phyloP scores from a whole-genome alignment of 2,888 invertebrate genomes.

The Hypolimnas misippus region DNA sequence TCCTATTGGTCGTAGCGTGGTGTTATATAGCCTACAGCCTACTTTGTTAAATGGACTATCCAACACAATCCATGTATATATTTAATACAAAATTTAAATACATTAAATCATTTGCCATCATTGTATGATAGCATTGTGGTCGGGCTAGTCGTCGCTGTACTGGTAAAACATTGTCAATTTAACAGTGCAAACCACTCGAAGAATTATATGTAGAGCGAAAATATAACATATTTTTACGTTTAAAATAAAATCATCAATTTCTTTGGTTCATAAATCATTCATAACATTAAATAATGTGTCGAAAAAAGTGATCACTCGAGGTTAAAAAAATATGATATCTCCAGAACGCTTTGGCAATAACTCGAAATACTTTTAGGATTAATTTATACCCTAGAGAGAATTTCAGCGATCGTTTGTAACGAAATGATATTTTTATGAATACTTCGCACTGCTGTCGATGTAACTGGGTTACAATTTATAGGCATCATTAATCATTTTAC shows the following conservation, averaged over 20 bases:
- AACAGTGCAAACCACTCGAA: neutral
- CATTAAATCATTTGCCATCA: too few species aligned
- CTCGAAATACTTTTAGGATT: constrained; percentile 52
- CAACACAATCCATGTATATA: too few species aligned
- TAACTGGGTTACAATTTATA: constrained; percentile 72
- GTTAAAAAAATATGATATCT: constrained; percentile 53
- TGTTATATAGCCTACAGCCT: too few species aligned
- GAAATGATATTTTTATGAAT: constrained; percentile 73
- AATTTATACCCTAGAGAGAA: constrained; percentile 57
- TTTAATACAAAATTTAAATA: too few species aligned
- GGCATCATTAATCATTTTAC: constrained; percentile 73
- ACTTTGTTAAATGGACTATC: too few species aligned
- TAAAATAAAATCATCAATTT: too few species aligned
- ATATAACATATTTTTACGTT: neutral
- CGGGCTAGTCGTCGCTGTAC: too few species aligned
- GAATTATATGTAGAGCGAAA: neutral
- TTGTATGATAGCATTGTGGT: too few species aligned
- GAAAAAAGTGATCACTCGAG: constrained; percentile 46
- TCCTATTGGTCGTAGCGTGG: too few species aligned
- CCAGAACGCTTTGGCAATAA: constrained; percentile 50
- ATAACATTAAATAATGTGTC: constrained; percentile 20
- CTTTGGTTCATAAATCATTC: too few species aligned
- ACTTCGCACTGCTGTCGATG: constrained; percentile 68
- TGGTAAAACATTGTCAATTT: too few species aligned
- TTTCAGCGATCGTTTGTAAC: constrained; percentile 60